Base-by-base conservation (phyloP, 2,888 invertebrate genomes). In the Ecliptopera silaceata region DNA sequence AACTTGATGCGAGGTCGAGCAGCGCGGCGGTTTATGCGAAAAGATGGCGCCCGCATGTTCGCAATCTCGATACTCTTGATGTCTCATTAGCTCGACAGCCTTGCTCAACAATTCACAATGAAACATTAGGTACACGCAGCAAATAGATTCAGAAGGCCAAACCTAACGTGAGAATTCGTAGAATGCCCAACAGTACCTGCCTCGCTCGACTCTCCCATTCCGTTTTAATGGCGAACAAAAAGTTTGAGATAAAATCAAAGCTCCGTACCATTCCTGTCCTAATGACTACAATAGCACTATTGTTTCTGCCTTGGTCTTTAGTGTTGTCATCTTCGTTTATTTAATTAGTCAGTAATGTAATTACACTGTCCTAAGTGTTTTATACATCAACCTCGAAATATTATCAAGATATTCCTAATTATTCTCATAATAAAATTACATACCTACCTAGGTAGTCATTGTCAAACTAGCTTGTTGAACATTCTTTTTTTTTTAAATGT, bases 31-130 rank as follows among this genome's bases (percentile, higher is more conserved):
- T 77, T 75, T 79, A 79, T 79, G 78, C 70, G 74, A 76, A 76
- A 85, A 85, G 81, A 86, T 83, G 83, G 82, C 84, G 85, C 75
- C 82, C 79, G 80, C 78, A 77, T 77, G 77, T 73, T 78, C 73
- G 76, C 80, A 73, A 77, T 80, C 75, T 76, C 76, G 72, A 74
- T 75, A 74, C 72, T 74, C 74, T 75, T 74, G 74, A 75, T 77
- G 74, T 77, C 77, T 83, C 78, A 80, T 80, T 80, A 82, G 73
- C 72, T 75, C 65, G 17, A 71, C 74, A 84, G 75, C 82, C 82
- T 85, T 82, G 84, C 72, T 77, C 75, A 82, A 75, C 80, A 77
- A 77, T 79, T 76, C 77, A 80, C 82, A 84, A 81, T 79, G 71
- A 77, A n/a, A 71, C 73, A 77, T 79, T 77, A 74, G n/a, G n/a